These are phyloP conservation scores for Eretmochelys imbricata DNA, from an alignment of 2,113 vertebrate genomes.

Conservation along the genomic window DNA sequence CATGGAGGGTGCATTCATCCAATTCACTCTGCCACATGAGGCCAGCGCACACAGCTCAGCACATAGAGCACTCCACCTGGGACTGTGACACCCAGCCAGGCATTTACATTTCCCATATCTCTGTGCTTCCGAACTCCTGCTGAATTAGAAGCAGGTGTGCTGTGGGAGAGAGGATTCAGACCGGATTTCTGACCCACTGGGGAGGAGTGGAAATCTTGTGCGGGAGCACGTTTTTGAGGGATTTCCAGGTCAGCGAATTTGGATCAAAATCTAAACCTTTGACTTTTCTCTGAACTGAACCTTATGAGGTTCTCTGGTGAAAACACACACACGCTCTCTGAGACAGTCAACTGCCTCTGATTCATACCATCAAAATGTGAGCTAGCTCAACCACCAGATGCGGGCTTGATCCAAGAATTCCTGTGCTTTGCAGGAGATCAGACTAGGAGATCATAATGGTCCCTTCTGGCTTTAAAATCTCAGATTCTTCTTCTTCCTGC, in stretches of 20 bases:
- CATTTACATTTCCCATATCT: background rate
- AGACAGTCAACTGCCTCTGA: background rate
- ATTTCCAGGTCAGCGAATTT: background rate
- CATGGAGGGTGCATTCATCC: background rate
- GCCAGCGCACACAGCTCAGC: background rate
- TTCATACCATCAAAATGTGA: background rate
- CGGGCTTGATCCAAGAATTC: background rate
- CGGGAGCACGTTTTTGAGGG: background rate
- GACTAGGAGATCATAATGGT: background rate
- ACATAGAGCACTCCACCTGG: background rate
- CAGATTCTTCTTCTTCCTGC: background rate
- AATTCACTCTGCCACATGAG: background rate
- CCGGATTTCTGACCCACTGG: background rate
- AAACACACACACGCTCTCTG: background rate
- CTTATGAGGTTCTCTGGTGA: background rate
- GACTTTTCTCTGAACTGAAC: background rate
- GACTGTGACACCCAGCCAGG: background rate
- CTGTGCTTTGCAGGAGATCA: background rate
- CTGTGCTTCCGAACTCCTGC: background rate
- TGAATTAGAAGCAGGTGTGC: background rate
- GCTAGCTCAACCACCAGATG: background rate
- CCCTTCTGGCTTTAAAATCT: background rate
- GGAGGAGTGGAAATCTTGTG: background rate
- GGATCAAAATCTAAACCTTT: background rate
- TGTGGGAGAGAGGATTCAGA: background rate